Evolutionary conservation across 1,140 invertebrate genomes (phyloP), one percentile per base, ranked within the genome.

Genomic region (Dreissena polymorpha): DNA sequence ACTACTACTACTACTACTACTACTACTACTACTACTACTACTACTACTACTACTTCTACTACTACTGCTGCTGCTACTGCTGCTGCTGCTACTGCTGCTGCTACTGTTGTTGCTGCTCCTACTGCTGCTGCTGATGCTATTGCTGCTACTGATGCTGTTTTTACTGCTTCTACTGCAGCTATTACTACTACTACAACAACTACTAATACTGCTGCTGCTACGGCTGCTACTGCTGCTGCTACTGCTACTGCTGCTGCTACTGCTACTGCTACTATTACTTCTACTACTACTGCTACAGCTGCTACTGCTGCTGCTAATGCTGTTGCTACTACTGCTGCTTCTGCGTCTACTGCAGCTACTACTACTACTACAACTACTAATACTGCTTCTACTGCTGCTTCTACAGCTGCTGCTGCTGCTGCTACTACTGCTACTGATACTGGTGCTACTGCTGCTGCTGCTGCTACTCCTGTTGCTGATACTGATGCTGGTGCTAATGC

Each of bases 21-120:
- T 68, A 68, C 65, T 68, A 68, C 5, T 68, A 68, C 65, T 68
- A 68, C 65, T 2, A 55, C 53, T 55, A 55, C 53, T 55, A 55
- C 53, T 55, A 55, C 53, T 55, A 55, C 53, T 55, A 55, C 53
- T 55, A 55, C 53, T 55, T 12, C 53, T 55, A 55, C 53, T 55
- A 55, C 53, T 55, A 55, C 53, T 55, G 18, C 53, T 55, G 18
- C 53, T 55, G 18, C 53, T 55, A 55, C 53, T 55, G 18, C 53
- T 55, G 18, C 53, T 55, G 18, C 53, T 55, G 18, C 53, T 55
- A 55, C 53, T 55, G 18, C 53, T 55, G 18, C 53, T 55, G 18
- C 53, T 55, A 55, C 53, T 55, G 18, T 23, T 27, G 23, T 14
- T 27, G 3, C n/a, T 0, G 18, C 53, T 55, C 12, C 53, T 12